Percentiles rank a stretch among this genome's conserved stretches.
Evolutionary conservation across 2,888 invertebrate genomes (phyloP).

Genomic region (Alsophila aescularia): DNA sequence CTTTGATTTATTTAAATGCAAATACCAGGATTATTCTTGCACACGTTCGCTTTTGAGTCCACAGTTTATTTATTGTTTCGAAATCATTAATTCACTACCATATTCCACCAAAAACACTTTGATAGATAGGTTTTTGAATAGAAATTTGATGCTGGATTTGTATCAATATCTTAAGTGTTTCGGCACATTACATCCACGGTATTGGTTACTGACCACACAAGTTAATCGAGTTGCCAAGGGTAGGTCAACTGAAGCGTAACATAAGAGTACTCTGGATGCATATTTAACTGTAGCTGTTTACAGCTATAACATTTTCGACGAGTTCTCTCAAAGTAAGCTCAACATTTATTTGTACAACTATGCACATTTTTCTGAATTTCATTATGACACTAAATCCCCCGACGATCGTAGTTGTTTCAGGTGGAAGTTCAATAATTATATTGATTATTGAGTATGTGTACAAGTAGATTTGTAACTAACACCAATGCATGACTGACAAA

Average conservation of each 20-base stretch:
- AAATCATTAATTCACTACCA: slow-evolving; percentile 6
- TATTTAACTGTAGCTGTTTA: slow-evolving; percentile 45
- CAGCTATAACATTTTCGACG: slow-evolving; percentile 32
- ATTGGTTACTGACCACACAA: slow-evolving; percentile 26
- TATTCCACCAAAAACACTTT: slow-evolving; percentile 2
- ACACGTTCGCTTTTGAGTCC: slow-evolving; percentile 8
- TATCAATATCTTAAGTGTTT: neutral
- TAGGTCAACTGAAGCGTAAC: slow-evolving; percentile 65
- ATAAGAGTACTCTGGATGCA: slow-evolving; percentile 61
- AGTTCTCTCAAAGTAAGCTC: slow-evolving; percentile 32
- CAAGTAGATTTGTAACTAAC: slow-evolving; percentile 47
- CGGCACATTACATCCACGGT: slow-evolving; percentile 5
- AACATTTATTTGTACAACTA: slow-evolving; percentile 2
- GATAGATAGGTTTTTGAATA: neutral
- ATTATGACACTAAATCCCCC: neutral
- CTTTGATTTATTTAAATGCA: neutral
- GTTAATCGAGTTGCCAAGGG: slow-evolving; percentile 28
- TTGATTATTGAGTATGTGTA: slow-evolving; percentile 19
- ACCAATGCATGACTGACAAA: slow-evolving; percentile 15
- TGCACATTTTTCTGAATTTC: slow-evolving; percentile 22
- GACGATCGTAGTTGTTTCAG: slow-evolving; percentile 1
- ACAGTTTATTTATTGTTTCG: neutral
- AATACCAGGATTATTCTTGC: neutral
- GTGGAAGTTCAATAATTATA: neutral
- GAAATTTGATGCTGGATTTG: no score